Conservation (phyloP, 2,113 vertebrate species). For the Aegithalos caudatus region DNA sequence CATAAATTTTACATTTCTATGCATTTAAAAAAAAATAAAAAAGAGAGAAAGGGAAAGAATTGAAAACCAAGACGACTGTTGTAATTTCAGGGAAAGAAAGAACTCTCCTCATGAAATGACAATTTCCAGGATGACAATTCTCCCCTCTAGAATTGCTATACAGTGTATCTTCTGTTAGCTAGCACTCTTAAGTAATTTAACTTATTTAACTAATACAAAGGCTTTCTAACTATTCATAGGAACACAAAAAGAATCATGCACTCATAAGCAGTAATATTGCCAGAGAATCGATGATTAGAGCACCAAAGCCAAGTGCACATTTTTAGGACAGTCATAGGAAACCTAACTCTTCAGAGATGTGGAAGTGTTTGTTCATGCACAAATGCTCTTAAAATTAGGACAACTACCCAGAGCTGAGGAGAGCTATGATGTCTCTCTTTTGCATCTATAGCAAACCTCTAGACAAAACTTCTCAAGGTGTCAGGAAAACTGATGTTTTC, state of each 20-base stretch:
- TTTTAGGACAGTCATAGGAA: not conserved
- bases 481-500: not conserved
- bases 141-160: not conserved
- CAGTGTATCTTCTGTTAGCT: not conserved
- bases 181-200: too few relatives aligned
- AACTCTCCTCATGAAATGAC: not conserved
- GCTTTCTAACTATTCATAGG: not conserved
- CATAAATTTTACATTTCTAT: not conserved
- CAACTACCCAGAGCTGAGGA: not conserved
- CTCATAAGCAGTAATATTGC: not conserved
- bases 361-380: not conserved
- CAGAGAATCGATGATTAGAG: not conserved
- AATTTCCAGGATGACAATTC: not conserved
- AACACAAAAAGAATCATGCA: not conserved
- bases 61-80: not conserved
- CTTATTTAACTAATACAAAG: not conserved
- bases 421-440: not conserved
- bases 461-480: not conserved
- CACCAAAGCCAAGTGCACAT: not conserved
- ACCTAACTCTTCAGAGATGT: not conserved
- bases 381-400: not conserved
- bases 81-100: not conserved
- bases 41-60: not conserved
- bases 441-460: not conserved
- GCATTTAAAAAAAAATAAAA: not conserved